These are phyloP conservation scores for Stegodyphus dumicola DNA, from an alignment of 1,140 invertebrate genomes.

Conservation along the genomic window DNA sequence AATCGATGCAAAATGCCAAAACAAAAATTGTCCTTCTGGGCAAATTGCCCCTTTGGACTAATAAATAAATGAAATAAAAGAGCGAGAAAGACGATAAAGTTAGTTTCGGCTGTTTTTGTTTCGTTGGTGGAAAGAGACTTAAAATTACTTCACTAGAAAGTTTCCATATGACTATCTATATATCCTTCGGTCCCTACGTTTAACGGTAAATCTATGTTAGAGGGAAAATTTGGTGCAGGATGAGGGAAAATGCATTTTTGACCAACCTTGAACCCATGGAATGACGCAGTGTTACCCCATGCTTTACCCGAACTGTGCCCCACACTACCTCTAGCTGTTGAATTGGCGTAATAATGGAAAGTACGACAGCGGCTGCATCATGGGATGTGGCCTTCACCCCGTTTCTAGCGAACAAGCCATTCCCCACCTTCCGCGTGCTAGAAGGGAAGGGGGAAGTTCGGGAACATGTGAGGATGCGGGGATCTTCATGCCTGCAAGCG, in stretches of 20 bases:
- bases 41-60: too few relatives aligned
- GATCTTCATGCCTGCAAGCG: too few relatives aligned
- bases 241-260: background rate
- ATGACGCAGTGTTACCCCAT: constrained; percentile 23
- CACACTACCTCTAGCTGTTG: background rate
- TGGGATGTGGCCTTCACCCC: constrained; percentile 47
- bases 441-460: constrained; percentile 10
- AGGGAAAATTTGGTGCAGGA: too few relatives aligned
- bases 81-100: too few relatives aligned
- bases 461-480: background rate
- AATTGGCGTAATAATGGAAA: constrained; percentile 25
- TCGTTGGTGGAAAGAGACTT: too few relatives aligned
- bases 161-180: background rate
- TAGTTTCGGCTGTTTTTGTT: too few relatives aligned
- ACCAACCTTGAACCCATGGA: constrained; percentile 54
- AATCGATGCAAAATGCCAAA: too few relatives aligned
- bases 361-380: background rate
- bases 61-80: too few relatives aligned
- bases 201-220: too few relatives aligned
- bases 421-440: constrained; percentile 23
- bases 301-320: background rate
- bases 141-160: too few relatives aligned
- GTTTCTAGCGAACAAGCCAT: background rate
- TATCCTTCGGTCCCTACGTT: background rate
- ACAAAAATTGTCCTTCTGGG: too few relatives aligned